These are phyloP conservation scores for Idaea dimidiata DNA, from an alignment of 2,888 invertebrate genomes.

Conservation along the genomic window DNA sequence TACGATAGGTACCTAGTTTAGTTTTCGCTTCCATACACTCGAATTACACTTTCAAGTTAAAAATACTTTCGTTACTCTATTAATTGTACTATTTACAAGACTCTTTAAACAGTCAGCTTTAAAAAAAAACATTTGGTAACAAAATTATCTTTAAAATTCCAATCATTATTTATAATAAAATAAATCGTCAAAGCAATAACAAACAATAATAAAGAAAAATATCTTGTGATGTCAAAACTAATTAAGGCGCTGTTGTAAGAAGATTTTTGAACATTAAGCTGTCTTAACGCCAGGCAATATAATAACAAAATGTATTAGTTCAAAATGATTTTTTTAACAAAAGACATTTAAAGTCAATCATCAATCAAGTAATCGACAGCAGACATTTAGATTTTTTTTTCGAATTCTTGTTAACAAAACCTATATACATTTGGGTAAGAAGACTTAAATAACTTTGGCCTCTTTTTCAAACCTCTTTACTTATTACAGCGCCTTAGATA, in stretches of 20 bases:
- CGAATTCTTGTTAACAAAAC: no score
- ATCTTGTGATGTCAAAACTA: slow-evolving; percentile 46
- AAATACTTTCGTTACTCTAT: neutral
- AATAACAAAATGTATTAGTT: no score
- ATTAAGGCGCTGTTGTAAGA: no score
- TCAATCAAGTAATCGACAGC: no score
- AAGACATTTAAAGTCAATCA: no score
- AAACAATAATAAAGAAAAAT: slow-evolving; percentile 38
- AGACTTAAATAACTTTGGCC: no score
- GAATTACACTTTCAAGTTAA: slow-evolving; percentile 25
- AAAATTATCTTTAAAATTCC: slow-evolving; percentile 48
- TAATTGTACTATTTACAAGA: slow-evolving; percentile 34
- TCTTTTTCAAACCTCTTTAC: no score
- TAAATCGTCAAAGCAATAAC: slow-evolving; percentile 54
- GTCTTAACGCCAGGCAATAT: no score
- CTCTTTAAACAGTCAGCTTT: neutral
- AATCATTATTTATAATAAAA: slow-evolving; percentile 42
- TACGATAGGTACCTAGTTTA: slow-evolving; percentile 30
- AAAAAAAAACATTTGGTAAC: slow-evolving; percentile 57
- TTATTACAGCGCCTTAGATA: slow-evolving; percentile 8
- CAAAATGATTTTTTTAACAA: no score
- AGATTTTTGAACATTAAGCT: no score
- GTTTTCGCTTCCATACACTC: slow-evolving; percentile 42
- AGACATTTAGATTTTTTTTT: no score
- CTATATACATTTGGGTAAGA: no score